Conservation (phyloP, 2,797 vertebrate genomes). For the Eutrigla gurnardus region DNA sequence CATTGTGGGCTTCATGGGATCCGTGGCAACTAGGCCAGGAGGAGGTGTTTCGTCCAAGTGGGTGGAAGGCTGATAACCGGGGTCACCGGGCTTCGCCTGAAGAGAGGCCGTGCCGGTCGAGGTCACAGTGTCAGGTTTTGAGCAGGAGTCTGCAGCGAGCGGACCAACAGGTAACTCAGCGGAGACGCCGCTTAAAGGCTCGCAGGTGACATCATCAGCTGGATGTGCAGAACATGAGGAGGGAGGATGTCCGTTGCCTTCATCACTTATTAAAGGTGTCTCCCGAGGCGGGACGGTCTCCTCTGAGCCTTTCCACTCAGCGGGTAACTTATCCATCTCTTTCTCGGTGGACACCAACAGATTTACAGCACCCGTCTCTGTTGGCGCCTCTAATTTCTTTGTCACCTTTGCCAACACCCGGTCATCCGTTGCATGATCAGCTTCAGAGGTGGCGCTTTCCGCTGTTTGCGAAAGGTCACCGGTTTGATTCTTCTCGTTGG, state of each 20-base stretch:
- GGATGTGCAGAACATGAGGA: constrained; percentile 34
- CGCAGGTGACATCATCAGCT: constrained; percentile 32
- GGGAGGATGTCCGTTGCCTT: constrained; percentile 25
- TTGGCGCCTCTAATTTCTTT: constrained; percentile 40
- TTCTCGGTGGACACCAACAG: constrained; percentile 31
- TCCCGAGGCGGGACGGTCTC: constrained; percentile 33
- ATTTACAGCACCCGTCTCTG: constrained; percentile 10
- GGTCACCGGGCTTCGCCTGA: constrained; percentile 42
- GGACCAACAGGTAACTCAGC: constrained; percentile 20
- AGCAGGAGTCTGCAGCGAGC: constrained; percentile 28
- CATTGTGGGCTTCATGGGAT: constrained; percentile 9
- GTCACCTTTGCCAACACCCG: constrained; percentile 32
- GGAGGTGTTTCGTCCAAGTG: constrained; percentile 48
- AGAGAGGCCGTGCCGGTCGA: constrained; percentile 29
- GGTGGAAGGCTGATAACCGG: constrained; percentile 30
- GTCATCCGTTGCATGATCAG: constrained; percentile 23
- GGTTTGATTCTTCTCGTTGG: constrained; percentile 26
- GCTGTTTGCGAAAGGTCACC: constrained; percentile 37
- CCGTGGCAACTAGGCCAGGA: constrained; percentile 25
- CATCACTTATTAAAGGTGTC: constrained; percentile 20
- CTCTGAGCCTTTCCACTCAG: constrained; percentile 34
- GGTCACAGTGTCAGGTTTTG: constrained; percentile 37
- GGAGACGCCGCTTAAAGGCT: constrained; percentile 25
- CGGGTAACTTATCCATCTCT: constrained; percentile 30
- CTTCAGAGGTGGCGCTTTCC: constrained; percentile 23